Evolutionary conservation across 30 jellyfish, hydroid and myxozoan genomes (phyloP), one percentile per base, ranked within the genome.

Genomic region (Catostylus mosaicus): DNA sequence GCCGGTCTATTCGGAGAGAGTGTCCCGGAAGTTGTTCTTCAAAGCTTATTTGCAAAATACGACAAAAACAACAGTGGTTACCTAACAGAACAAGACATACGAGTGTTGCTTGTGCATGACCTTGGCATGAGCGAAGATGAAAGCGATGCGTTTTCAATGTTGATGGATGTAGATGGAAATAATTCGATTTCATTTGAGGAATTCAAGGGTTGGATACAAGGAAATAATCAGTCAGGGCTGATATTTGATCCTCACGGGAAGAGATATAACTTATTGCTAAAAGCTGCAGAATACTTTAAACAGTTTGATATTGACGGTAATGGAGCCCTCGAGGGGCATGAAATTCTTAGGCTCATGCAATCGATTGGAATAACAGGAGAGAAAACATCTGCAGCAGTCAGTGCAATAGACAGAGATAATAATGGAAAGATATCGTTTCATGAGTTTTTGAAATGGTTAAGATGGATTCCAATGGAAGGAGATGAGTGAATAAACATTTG

Each of bases 371-470:
- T 96, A 1, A 77, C 69, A 20, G 45, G 35, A 75, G 86, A 75
- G 5, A 66, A 40, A 29, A 56, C 71, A 5, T 88, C 80, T 29
- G 64, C 66, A 46, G 94, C 92, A 31, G 26, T 90, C 3, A 38
- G 26, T 3, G 89, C 57, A 36, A 85, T 90, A 26, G 97, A 90
- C 76, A 60, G 77, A 30, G 97, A 90, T 68, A 91, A 77, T 1
- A 90, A 90, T 63, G 88, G 91, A 7, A 69, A 35, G 30, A 79
- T 90, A 10, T 90, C 97, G 26, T 90, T 90, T 50, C 35, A 68
- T 23, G 97, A 90, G 85, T 90, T 90, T 70, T 31, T 90, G 57
- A 57, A 90, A 37, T 90, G 97, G 97, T 68, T 90, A 30, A 52
- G 78, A n/a, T 90, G 97, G 97, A 47, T 90, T 56, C 97, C 97